These are phyloP conservation scores for Notothenia rossii DNA, from an alignment of 2,113 vertebrate genomes.

Conservation along the genomic window DNA sequence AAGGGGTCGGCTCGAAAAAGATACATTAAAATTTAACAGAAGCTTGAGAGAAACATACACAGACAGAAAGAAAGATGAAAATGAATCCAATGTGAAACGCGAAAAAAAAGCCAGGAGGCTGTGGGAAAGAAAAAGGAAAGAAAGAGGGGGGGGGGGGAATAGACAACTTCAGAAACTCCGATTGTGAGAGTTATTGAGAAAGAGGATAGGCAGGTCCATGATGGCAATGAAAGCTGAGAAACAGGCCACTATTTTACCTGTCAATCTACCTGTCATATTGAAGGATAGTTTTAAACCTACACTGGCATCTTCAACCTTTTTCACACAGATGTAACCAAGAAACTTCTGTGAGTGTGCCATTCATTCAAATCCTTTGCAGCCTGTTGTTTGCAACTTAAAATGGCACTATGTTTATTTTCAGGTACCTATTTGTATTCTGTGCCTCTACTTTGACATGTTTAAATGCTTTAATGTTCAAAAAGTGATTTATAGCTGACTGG, in stretches of 20 bases:
- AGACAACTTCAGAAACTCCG: too few relatives aligned
- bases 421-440: too few relatives aligned
- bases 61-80: conserved; percentile 40
- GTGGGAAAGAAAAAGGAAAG: conserved; percentile 17
- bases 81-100: background rate
- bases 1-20: background rate
- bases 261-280: conserved; percentile 11
- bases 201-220: background rate
- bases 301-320: too few relatives aligned
- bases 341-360: too few relatives aligned
- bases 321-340: too few relatives aligned
- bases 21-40: conserved; percentile 28
- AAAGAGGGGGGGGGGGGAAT: background rate
- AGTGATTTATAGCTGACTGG: too few relatives aligned
- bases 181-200: background rate
- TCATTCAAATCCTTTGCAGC: background rate
- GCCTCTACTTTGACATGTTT: too few relatives aligned
- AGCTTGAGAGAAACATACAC: background rate
- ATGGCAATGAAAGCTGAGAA: too few relatives aligned
- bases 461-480: too few relatives aligned
- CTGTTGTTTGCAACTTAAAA: background rate
- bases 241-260: background rate
- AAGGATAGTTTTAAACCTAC: background rate
- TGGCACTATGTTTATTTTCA: too few relatives aligned
- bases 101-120: conserved; percentile 14